Evolutionary conservation across 2,113 vertebrate genomes (phyloP).

Genomic region (Phalacrocorax pelagicus): DNA sequence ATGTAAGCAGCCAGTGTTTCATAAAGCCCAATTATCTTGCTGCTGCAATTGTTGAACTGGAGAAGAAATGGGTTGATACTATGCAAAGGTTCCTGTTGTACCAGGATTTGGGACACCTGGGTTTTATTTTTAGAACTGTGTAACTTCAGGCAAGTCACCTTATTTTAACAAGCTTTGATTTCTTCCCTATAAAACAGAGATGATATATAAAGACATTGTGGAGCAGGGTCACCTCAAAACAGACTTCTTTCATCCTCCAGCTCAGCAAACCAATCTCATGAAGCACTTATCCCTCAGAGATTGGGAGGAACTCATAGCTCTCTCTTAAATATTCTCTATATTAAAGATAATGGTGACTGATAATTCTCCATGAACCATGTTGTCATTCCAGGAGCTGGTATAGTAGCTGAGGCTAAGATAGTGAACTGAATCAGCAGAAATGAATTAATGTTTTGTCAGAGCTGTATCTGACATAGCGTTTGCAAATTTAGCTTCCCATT

Average conservation of each 20-base stretch:
- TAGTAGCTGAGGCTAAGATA: not conserved
- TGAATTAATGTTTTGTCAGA: not conserved
- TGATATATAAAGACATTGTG: not conserved
- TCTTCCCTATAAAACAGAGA: not conserved
- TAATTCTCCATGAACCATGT: not conserved
- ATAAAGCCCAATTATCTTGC: not conserved
- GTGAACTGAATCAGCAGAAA: not conserved
- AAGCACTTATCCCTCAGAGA: not conserved
- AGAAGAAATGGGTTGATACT: not conserved
- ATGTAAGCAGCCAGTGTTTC: not conserved
- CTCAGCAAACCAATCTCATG: not conserved
- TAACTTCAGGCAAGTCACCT: not conserved
- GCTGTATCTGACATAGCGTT: accelerated
- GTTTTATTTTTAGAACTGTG: not conserved
- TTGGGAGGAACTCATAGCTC: not conserved
- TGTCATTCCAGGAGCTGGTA: not conserved
- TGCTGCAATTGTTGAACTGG: not conserved
- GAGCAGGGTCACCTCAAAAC: not conserved
- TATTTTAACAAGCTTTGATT: not conserved
- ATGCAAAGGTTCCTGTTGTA: not conserved
- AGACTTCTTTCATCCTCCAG: not conserved
- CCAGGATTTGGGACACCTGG: not conserved
- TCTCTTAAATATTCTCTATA: not conserved
- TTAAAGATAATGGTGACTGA: not conserved
- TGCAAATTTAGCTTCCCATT: not conserved